Evolutionary conservation across 1,140 invertebrate species (phyloP), one percentile per base, ranked within the genome.

Genomic region (Agraylea sexmaculata): DNA sequence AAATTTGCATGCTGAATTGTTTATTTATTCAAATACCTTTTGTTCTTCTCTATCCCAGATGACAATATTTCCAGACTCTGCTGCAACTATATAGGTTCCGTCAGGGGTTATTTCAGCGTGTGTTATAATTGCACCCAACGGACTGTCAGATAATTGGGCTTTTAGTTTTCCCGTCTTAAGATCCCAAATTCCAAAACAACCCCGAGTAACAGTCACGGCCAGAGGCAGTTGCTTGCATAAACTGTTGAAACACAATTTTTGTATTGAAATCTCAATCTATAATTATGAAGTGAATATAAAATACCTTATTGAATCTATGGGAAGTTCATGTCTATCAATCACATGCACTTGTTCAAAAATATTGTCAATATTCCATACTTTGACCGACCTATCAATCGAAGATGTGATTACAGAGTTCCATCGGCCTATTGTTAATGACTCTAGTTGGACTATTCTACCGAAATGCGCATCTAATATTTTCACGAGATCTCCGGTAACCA

Each of bases 331-430:
- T 31, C 92, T 69, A 54, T 97, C 88, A 46, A 99, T 92, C 12
- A 88, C 83, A 58, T 96, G 87, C 3, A 97, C 91, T 68, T 96
- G 89, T 57, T 97, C 91, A 55, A 94, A 92, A 52, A 98, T 96
- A 56, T 98, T 97, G 56, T 97, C 93, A 42, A 98, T 93, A 61
- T 97, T 98, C 94, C 94, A 99, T 0, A 98, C 91, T 71, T 99
- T 96, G 1, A 98, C 92, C 1, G 90, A 92, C 45, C 92, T 75
- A 63, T 99, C 94, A 36, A 99, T 94, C 0, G 92, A 97, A 0
- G 93, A 95, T 0, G 93, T 94, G 21, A 97, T 86, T 20, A 93
- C 82, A 54, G 83, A 88, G 60, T 97, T 97, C 81, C 91, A 92
- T 43, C 83, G 78, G 2, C 84, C 85, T 29, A 88, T 75, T 11